Evolutionary conservation across 2,797 vertebrate species (phyloP).

Genomic region (Myotis findleyi): DNA sequence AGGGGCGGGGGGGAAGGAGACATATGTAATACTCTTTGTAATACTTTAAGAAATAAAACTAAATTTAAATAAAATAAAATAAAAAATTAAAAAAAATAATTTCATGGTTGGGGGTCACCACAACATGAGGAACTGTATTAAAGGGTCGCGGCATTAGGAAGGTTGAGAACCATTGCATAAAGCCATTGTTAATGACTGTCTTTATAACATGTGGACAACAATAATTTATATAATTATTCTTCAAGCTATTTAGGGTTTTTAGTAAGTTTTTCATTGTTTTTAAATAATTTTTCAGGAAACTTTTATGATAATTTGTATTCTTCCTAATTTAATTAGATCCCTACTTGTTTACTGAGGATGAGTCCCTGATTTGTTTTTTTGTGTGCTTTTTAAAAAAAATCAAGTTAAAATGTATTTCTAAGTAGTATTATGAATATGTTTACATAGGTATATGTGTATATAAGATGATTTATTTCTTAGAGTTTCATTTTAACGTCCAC

Average conservation of each 20-base stretch:
- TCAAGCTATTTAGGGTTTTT: background rate
- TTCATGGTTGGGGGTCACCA: too few species aligned
- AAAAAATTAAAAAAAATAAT: too few species aligned
- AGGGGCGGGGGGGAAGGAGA: too few species aligned
- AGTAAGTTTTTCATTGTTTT: constrained; percentile 38
- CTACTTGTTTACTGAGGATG: background rate
- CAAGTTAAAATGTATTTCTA: constrained; percentile 11
- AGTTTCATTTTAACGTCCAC: constrained; percentile 68
- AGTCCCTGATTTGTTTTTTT: background rate
- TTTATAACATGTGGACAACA: background rate
- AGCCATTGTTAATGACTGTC: background rate
- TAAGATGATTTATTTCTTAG: constrained; percentile 1
- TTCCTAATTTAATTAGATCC: background rate
- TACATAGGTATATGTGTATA: background rate
- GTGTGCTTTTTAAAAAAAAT: background rate
- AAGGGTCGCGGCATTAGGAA: too few species aligned
- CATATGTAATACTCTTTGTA: too few species aligned
- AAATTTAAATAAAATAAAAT: too few species aligned
- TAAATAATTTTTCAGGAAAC: constrained; percentile 1
- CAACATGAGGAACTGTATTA: too few species aligned
- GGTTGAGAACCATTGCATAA: background rate
- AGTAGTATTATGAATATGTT: background rate
- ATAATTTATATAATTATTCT: constrained; percentile 37
- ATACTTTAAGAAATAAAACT: too few species aligned
- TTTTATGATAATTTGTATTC: background rate